Base-by-base conservation (phyloP, 2,888 invertebrate genomes). In the Stenurella melanura region DNA sequence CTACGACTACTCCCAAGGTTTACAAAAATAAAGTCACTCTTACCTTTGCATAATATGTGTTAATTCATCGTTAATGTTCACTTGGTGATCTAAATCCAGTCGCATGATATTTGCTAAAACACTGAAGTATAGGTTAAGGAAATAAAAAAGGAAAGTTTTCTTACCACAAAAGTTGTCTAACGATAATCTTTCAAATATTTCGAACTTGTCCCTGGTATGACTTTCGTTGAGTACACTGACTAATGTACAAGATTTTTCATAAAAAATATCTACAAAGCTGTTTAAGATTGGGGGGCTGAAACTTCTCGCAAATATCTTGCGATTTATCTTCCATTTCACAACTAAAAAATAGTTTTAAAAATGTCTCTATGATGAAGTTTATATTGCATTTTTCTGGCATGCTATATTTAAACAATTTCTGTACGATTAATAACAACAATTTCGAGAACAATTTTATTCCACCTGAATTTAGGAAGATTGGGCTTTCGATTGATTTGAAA, bases 101-200 rank as follows among this genome's bases (percentile, higher is more conserved):
- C 72, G 73, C 60, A 80, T 77, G 12, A 78, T 57, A 57, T 75
- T 80, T 72, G 78, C 78, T 78, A 26, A 67, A 74, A 79, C 50
- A 60, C 56, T 66, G 10, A 66, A 19, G 15, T n/a, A 2, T 61
- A 15, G 21, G 63, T 50, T 7, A 3, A 26, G 30, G 3, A 21
- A 50, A n/a, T n/a, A 15, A 1, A 26, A 50, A n/a, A 17, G n/a
- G 30, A 21, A 26, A 17, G 12, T 26, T 15, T 21, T 72, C 73
- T 73, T 72, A 80, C 80, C 78, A 42, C 77, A 78, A 60, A 80
- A 80, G 38, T 73, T 78, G 50, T 81, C 81, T 17, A 81, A 66
- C 1, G 81, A 75, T 26, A 76, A 78, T 58, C 70, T 67, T 56
- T 80, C 77, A 54, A 81, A 80, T 26, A 80, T 67, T 30, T 78